These are phyloP conservation scores for Pyrocoelia pectoralis DNA, from an alignment of 2,888 invertebrate species.

Conservation along the genomic window DNA sequence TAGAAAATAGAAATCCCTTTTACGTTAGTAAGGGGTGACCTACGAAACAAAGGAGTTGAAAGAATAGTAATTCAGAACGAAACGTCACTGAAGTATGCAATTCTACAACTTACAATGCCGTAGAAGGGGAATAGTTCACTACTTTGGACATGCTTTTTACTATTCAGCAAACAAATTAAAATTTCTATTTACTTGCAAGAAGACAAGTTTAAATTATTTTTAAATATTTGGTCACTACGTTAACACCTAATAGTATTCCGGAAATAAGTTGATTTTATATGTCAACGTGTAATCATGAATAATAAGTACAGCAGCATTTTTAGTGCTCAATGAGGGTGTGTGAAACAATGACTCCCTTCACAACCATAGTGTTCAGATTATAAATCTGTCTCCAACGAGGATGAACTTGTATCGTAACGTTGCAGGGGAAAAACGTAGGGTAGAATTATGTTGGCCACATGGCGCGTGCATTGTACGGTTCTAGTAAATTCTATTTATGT, in stretches of 20 bases:
- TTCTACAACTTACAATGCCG: constrained; percentile 26
- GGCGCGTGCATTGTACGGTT: constrained; percentile 13
- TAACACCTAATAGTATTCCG: neutral
- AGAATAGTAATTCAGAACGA: constrained; percentile 30
- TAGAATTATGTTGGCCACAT: constrained; percentile 24
- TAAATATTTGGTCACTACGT: neutral
- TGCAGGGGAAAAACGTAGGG: constrained; percentile 24
- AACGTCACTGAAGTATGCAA: constrained; percentile 34
- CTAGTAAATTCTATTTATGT: constrained; percentile 10
- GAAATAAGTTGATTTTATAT: neutral
- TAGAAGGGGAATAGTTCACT: constrained; percentile 8
- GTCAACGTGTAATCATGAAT: constrained; percentile 22
- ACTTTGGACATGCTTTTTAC: too few species aligned
- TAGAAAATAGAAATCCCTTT: constrained; percentile 7
- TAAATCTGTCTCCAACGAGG: constrained; percentile 36
- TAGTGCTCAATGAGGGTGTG: constrained; percentile 33
- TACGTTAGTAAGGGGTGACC: constrained; percentile 19
- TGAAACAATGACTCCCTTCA: constrained; percentile 38
- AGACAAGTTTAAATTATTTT: too few species aligned
- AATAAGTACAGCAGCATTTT: constrained; percentile 36
- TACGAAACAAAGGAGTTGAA: constrained; percentile 27
- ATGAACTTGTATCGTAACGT: constrained; percentile 32
- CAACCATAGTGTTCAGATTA: constrained; percentile 34
- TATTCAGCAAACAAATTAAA: neutral
- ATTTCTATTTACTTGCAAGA: neutral